Evolutionary conservation across 1,140 invertebrate genomes (phyloP), one percentile per base, ranked within the genome.

Genomic region (Pissodes strobi): DNA sequence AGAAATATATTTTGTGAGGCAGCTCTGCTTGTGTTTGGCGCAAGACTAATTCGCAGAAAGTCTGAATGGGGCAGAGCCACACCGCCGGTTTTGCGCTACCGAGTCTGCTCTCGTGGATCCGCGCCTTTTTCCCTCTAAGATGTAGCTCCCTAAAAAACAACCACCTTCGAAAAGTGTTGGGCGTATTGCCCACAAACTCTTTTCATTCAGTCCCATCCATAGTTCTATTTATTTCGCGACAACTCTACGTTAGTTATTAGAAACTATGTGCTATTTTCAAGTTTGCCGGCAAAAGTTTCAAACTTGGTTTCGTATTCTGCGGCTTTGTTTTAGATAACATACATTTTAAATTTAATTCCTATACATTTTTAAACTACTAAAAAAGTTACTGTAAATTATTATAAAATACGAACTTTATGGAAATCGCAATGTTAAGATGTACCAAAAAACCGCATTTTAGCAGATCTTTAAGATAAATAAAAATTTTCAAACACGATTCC

Each of bases 21-120:
- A 48, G 56, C 64, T 66, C 65, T 68, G 51, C 53, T 34, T 27
- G 38, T 65, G 63, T 67, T 56, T 67, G 64, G 70, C 66, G 68
- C 64, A 70, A 70, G 64, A 72, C 70, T 72, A 68, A 66, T 52
- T 63, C 57, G 46, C 46, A 60, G 57, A 37, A 60, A 51, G 15
- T 13, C 48, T 9, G 48, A 51, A 51, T 48, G 22, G 53, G 55
- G 55, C 23, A 53, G 38, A 53, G 60, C 60, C 48, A 52, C 52
- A 48, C 56, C 46, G 59, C 61, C 66, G 57, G 66, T 68, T 62
- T 63, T 64, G 64, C 60, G 61, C 60, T 61, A 39, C 49, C 27
- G 61, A 63, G 61, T 49, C 51, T 63, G 61, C 61, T 63, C 61
- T 30, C 56, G 51, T 46, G 34, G 58, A 10, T 52, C 58, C 34